phyloP scores from a whole-genome alignment of 2,113 vertebrate genomes.

The Agapornis roseicollis region DNA sequence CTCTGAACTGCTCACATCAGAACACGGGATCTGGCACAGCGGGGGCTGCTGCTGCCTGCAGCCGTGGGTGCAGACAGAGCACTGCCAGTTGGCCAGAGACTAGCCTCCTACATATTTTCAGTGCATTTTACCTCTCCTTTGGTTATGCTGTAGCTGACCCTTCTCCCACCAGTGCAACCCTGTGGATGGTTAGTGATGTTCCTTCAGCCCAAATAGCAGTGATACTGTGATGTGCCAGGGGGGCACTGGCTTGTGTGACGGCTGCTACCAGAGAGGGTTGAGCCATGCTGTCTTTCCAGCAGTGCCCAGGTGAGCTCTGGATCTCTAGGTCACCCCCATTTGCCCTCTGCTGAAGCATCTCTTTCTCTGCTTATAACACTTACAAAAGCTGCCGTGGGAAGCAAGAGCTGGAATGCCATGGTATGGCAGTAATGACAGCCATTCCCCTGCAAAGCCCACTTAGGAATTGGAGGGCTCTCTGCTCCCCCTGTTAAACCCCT shows the following conservation, averaged over 20 bases:
- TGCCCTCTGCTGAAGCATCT: background rate
- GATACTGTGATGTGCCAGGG: fast-evolving
- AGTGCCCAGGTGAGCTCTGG: background rate
- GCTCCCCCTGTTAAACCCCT: background rate
- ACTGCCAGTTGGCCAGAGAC: background rate
- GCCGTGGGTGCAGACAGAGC: background rate
- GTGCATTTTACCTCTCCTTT: background rate
- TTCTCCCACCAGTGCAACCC: background rate
- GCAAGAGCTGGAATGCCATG: background rate
- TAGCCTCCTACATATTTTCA: background rate
- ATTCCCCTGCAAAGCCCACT: fast-evolving
- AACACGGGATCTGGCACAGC: background rate
- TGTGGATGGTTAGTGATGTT: fast-evolving
- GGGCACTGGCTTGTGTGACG: background rate
- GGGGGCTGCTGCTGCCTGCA: fast-evolving
- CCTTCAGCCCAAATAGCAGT: background rate
- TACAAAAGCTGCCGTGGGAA: background rate
- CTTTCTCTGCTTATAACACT: background rate
- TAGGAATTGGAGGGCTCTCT: background rate
- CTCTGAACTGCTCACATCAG: background rate
- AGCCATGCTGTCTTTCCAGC: background rate
- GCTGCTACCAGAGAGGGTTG: background rate
- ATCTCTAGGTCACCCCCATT: background rate
- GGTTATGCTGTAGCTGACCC: background rate
- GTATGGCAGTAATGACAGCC: background rate